These are phyloP conservation scores for Chelon auratus DNA, from an alignment of 2,797 vertebrate genomes.

Conservation along the genomic window DNA sequence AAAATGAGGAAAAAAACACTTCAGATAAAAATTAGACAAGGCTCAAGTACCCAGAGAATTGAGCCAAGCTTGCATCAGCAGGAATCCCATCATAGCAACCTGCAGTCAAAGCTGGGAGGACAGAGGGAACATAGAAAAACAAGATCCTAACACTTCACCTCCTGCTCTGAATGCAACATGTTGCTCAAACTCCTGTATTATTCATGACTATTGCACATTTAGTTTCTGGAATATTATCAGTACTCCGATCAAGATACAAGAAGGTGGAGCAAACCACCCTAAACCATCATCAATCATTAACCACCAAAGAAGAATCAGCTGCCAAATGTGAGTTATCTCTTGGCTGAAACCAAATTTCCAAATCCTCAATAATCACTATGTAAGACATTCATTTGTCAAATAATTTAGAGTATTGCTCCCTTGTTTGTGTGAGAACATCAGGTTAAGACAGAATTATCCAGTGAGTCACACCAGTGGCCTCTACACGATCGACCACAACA, in stretches of 20 bases:
- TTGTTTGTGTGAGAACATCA: too few species aligned
- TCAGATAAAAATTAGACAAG: slow-evolving; percentile 30
- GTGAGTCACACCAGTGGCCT: too few species aligned
- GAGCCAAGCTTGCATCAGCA: slow-evolving; percentile 75
- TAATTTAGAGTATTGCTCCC: too few species aligned
- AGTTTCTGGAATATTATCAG: not conserved
- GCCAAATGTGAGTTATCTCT: not conserved
- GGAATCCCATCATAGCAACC: slow-evolving; percentile 76
- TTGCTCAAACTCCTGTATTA: not conserved
- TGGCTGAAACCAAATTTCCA: not conserved
- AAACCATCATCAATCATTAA: slow-evolving; percentile 37
- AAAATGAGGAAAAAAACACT: slow-evolving; percentile 40
- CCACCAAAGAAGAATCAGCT: not conserved
- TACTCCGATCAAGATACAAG: not conserved
- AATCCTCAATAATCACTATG: not conserved
- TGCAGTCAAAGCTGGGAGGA: slow-evolving; percentile 50
- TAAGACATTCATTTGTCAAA: not conserved
- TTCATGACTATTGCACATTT: not conserved
- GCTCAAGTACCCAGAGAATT: slow-evolving; percentile 53
- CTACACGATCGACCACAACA: too few species aligned
- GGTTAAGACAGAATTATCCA: too few species aligned
- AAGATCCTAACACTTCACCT: slow-evolving; percentile 18
- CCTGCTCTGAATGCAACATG: not conserved
- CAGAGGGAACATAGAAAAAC: slow-evolving; percentile 57
- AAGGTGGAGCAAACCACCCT: slow-evolving; percentile 14